phyloP scores from a whole-genome alignment of 1,140 invertebrate genomes.

The Ditylenchus dipsaci region DNA sequence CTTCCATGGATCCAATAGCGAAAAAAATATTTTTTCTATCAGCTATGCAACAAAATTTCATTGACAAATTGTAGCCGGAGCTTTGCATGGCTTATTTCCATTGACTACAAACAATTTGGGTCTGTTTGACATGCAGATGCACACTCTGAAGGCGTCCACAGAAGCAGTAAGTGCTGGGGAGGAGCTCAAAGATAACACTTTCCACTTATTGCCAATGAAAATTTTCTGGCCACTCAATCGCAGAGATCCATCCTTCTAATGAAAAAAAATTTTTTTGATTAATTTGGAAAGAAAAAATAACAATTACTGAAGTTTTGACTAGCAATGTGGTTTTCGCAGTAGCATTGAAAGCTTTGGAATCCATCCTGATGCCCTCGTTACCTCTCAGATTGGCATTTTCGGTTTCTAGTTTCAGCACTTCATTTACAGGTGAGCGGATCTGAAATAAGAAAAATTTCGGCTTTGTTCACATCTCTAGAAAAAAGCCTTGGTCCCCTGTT shows the following conservation, averaged over 20 bases:
- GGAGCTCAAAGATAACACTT: slow-evolving; percentile 40
- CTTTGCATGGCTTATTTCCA: slow-evolving; percentile 45
- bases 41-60: no score
- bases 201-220: slow-evolving; percentile 30
- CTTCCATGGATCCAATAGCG: no score
- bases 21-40: no score
- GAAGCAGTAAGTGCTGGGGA: slow-evolving; percentile 48
- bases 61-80: slow-evolving; percentile 33
- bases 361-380: slow-evolving; percentile 45
- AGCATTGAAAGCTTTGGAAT: slow-evolving; percentile 36
- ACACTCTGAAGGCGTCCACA: slow-evolving; percentile 49
- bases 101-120: slow-evolving; percentile 48
- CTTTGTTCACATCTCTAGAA: no score
- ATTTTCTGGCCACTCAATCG: slow-evolving; percentile 28
- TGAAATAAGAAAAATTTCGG: slow-evolving; percentile 4
- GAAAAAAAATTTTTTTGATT: slow-evolving; percentile 7
- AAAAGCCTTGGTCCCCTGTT: no score
- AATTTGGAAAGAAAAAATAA: slow-evolving; percentile 2
- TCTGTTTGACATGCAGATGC: slow-evolving; percentile 34
- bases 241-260: slow-evolving; percentile 45
- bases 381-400: slow-evolving; percentile 45
- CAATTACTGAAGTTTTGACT: slow-evolving; percentile 41
- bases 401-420: slow-evolving; percentile 34
- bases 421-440: slow-evolving; percentile 43
- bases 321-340: slow-evolving; percentile 35